These are phyloP conservation scores for Galbula dea DNA, from an alignment of 2,113 vertebrate genomes.

Conservation along the genomic window DNA sequence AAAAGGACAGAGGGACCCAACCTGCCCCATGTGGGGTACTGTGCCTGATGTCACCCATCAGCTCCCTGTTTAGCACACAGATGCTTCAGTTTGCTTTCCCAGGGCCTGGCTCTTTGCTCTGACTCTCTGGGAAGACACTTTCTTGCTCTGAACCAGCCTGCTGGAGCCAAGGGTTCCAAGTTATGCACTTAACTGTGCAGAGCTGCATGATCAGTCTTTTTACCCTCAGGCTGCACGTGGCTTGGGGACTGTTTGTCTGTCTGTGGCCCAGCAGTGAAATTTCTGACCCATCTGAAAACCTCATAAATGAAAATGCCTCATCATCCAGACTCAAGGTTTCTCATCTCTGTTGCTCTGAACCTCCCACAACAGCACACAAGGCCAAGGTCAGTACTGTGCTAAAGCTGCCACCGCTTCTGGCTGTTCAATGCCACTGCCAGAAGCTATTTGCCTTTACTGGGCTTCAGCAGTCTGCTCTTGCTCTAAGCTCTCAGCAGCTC, in stretches of 20 bases:
- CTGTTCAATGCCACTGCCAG: neutral
- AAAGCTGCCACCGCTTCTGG: neutral
- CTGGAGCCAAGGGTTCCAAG: neutral
- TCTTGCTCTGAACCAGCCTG: neutral
- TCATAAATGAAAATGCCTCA: neutral
- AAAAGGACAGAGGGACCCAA: neutral
- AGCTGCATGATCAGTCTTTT: neutral
- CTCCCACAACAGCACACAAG: neutral
- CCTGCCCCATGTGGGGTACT: neutral
- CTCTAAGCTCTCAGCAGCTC: neutral
- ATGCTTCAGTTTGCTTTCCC: fast-evolving
- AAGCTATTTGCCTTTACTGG: neutral
- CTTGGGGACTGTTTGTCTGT: neutral
- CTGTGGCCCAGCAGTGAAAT: neutral
- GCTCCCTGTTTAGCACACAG: neutral
- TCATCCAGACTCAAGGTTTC: neutral
- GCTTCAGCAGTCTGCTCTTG: neutral
- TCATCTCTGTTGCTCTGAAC: neutral
- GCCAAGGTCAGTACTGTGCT: neutral
- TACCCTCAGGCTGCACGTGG: neutral
- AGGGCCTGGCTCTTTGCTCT: neutral
- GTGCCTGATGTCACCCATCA: neutral
- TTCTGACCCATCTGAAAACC: neutral
- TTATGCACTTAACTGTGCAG: neutral
- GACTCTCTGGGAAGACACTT: neutral